Base-by-base conservation (phyloP, 2,888 invertebrate genomes). In the Phyllotreta striolata region DNA sequence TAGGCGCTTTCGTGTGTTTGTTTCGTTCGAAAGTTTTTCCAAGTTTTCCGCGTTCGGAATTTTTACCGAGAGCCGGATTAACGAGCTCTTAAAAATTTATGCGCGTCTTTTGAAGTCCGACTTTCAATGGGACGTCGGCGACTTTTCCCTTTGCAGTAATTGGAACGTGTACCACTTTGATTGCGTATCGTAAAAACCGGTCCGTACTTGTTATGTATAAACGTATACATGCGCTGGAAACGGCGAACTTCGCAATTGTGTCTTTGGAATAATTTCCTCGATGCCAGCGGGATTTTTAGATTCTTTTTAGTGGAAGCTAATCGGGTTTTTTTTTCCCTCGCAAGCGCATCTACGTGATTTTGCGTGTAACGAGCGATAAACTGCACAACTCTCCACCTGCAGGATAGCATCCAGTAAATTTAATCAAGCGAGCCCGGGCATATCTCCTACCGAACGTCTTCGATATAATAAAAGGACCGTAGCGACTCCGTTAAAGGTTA, bases 381-480 rank as follows among this genome's bases (percentile, higher is more conserved):
- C 38, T 7, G 39, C n/a, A 54, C 34, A 66, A 62, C 64, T 72
- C 70, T 70, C 66, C 69, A 71, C 71, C 71, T 72, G 69, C n/a
- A 70, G 67, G 71, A 73, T 71, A 66, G 59, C 58, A 66, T 66
- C 66, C 61, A 69, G 55, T 67, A 67, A 69, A 69, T 69, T 69
- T 69, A 69, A 69, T 69, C 70, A 70, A 72, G 71, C 73, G 64
- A 70, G 72, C 73, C 40, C 59, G 35, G 61, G 2, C 24, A 4
- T 24, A 66, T 62, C 62, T 55, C 64, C 62, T 55, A 62, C 71
- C 72, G 73, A 73, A 73, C 76, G 74, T 75, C 76, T 77, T 76
- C 79, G 76, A 79, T 78, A 76, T 78, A 78, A 78, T 78, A 78
- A 79, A 78, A 78, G 77, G 78, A 76, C 77, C 76, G 76, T 76